Evolutionary conservation across 1,140 invertebrate genomes (phyloP).

Genomic region (Cotesia typhae): DNA sequence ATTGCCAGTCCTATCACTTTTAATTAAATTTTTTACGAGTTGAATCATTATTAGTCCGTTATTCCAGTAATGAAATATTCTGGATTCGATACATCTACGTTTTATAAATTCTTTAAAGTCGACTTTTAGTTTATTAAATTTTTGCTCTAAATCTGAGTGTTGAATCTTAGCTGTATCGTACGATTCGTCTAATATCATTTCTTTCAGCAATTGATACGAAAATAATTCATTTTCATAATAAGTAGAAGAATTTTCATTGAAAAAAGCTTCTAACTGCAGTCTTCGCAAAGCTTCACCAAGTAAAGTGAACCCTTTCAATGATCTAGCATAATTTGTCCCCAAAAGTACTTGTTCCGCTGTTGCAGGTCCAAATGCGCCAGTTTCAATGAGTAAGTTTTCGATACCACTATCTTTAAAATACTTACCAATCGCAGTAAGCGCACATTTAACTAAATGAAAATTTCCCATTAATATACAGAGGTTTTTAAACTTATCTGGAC

Average conservation of each 20-base stretch:
- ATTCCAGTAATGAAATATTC: slow-evolving; percentile 19
- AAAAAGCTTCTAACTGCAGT: slow-evolving; percentile 34
- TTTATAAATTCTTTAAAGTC: slow-evolving; percentile 30
- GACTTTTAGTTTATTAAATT: neutral
- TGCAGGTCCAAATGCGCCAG: slow-evolving; percentile 18
- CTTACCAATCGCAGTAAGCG: slow-evolving; percentile 29
- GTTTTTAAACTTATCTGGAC: slow-evolving; percentile 31
- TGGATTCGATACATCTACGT: slow-evolving; percentile 22
- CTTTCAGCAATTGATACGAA: slow-evolving; percentile 8
- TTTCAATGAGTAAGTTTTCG: slow-evolving; percentile 33
- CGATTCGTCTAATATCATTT: slow-evolving; percentile 9
- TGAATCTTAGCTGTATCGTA: slow-evolving; percentile 10
- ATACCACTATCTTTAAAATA: slow-evolving; percentile 35
- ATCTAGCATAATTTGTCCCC: slow-evolving; percentile 34
- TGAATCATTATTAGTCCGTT: slow-evolving; percentile 26
- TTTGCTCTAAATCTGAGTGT: neutral
- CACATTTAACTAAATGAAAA: slow-evolving; percentile 34
- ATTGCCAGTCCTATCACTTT: slow-evolving; percentile 34
- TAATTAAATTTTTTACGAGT: slow-evolving; percentile 32
- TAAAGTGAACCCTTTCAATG: slow-evolving; percentile 23
- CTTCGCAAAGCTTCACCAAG: slow-evolving; percentile 31
- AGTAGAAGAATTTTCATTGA: slow-evolving; percentile 10
- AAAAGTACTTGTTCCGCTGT: slow-evolving; percentile 32
- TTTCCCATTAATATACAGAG: slow-evolving; percentile 30
- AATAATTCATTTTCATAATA: slow-evolving; percentile 23